Conservation (phyloP, 2,888 invertebrate genomes). For the Eupithecia abbreviata region DNA sequence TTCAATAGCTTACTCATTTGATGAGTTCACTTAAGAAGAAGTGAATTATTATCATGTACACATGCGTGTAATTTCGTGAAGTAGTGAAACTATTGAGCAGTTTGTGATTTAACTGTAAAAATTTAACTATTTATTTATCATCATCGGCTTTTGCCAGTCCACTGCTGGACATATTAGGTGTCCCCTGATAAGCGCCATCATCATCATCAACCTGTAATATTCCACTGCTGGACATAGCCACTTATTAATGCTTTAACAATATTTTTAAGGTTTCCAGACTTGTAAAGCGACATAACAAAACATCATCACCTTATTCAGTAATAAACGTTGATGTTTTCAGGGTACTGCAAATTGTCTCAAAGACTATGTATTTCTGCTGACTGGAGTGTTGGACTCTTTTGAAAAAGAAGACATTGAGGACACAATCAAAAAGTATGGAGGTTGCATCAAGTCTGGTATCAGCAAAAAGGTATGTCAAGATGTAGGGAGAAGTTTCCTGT, state of each 20-base stretch:
- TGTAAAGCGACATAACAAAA: not conserved
- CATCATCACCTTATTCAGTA: not conserved
- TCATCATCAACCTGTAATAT: no score
- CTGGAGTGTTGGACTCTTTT: slow-evolving; percentile 94
- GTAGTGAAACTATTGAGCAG: not conserved
- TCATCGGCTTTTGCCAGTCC: no score
- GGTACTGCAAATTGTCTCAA: slow-evolving; percentile 89
- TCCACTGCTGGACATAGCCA: no score
- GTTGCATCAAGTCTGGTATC: slow-evolving; percentile 88
- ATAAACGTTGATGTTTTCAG: slow-evolving; percentile 60
- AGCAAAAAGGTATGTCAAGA: slow-evolving; percentile 86
- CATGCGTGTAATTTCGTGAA: no score
- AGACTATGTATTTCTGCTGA: slow-evolving; percentile 89
- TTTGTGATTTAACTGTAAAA: not conserved
- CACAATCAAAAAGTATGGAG: slow-evolving; percentile 91
- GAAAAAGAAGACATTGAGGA: slow-evolving; percentile 91
- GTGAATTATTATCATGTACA: no score
- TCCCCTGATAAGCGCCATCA: not conserved
- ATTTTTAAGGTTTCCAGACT: not conserved
- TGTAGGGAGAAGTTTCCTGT: not conserved
- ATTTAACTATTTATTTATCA: no score
- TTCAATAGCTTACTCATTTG: no score
- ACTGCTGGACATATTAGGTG: no score
- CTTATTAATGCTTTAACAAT: no score
- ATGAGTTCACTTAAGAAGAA: no score